A percentile compares a stretch with the other conserved stretches of the same genome.
Conservation (phyloP, 2,797 vertebrate species). For the Propithecus deckenii region DNA sequence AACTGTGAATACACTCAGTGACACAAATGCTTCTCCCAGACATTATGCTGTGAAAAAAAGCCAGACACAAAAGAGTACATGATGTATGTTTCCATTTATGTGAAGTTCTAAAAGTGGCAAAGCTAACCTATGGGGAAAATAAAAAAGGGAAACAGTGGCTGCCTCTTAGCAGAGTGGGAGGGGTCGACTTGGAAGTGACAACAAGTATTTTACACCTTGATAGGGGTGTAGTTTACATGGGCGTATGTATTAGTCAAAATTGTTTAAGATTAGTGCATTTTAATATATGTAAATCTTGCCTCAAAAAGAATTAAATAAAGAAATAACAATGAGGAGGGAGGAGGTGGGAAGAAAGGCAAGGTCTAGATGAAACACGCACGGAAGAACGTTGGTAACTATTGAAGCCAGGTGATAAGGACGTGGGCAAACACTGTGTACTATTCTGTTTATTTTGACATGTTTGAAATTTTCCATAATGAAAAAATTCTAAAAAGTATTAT, state of each 20-base stretch:
- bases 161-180: not conserved
- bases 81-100: not conserved
- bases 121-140: not conserved
- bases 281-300: not conserved
- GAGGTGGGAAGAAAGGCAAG: not conserved
- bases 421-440: not conserved
- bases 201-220: not conserved
- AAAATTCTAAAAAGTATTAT: not conserved
- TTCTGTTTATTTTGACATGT: not conserved
- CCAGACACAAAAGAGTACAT: not conserved
- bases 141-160: not conserved
- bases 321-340: not conserved
- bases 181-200: not conserved
- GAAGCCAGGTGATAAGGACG: not conserved
- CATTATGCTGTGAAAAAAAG: not conserved
- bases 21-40: not conserved
- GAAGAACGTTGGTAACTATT: not conserved
- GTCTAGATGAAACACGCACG: not conserved
- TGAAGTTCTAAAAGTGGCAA: not conserved
- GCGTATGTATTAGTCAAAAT: not conserved
- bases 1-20: not conserved
- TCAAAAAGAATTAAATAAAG: not conserved
- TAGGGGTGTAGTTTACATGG: not conserved
- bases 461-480: not conserved
- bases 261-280: not conserved